Evolutionary conservation across 1,140 invertebrate species (phyloP).

Genomic region (Drosophila serrata): DNA sequence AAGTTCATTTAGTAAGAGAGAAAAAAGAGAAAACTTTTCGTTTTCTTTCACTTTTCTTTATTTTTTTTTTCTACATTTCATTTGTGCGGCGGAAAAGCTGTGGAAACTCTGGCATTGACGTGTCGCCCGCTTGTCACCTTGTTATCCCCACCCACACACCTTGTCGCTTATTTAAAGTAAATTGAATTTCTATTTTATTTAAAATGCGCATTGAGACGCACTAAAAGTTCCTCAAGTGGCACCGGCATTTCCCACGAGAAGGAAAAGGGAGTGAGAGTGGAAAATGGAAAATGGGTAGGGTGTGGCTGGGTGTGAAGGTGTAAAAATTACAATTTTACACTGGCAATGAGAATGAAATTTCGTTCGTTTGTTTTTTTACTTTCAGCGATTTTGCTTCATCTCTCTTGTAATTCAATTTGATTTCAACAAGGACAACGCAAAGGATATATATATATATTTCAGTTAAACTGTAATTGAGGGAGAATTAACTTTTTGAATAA

Average conservation of each 20-base stretch:
- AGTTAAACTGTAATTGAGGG: conserved; percentile 18
- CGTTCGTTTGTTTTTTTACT: neutral
- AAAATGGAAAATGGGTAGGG: conserved; percentile 3
- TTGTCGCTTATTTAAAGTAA: conserved; percentile 78
- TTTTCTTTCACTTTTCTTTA: conserved; percentile 27
- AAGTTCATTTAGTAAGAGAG: conserved; percentile 68
- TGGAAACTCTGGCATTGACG: conserved; percentile 51
- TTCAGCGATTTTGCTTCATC: conserved; percentile 23
- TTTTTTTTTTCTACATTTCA: conserved; percentile 42
- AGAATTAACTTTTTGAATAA: conserved; percentile 22
- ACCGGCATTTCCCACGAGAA: conserved; percentile 24
- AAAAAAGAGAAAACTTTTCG: conserved; percentile 51
- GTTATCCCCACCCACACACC: conserved; percentile 36
- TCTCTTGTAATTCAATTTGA: conserved; percentile 39
- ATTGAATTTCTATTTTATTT: conserved; percentile 84
- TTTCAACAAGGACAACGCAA: conserved; percentile 8
- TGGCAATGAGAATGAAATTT: conserved; percentile 33
- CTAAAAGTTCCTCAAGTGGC: conserved; percentile 80
- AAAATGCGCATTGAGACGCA: conserved; percentile 83
- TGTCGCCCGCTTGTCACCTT: conserved; percentile 39
- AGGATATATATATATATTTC: neutral
- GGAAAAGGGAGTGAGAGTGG: neutral
- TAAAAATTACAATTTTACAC: conserved; percentile 76
- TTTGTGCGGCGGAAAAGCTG: conserved; percentile 53
- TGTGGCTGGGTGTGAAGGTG: conserved; percentile 63